Base-by-base conservation (phyloP, 23 tunicate species). In the Clavelina lepadiformis region DNA sequence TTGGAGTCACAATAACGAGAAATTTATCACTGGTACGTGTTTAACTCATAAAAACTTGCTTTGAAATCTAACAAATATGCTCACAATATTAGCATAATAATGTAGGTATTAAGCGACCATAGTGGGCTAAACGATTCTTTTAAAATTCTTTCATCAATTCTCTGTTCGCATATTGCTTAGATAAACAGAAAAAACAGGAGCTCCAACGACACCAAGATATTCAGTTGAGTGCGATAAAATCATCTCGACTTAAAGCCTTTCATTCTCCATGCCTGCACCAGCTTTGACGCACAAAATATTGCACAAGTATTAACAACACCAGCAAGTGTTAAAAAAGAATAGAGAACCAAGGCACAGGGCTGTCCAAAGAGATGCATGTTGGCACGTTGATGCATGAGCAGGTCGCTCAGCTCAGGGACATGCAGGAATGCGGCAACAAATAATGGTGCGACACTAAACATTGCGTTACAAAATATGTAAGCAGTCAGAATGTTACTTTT, bases 281-380 rank as follows among this genome's bases (percentile, higher is more conserved):
- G 34, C 28, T 46, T 46, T 46, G 35, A 66, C 28, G 72, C 72
- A 23, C 33, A 5, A 46, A 26, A 8, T 28, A 66, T 33, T 23
- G 72, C 72, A 46, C 28, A 26, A 3, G 5, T 25, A 23, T 46
- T 66, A 26, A 46, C 3, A 21, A 19, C 20, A 3, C 28, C 34
- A 45, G 35, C 29, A 3, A 25, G 28, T 26, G 19, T 3, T 7
- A 66, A 36, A 46, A 66, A 46, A 3, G 19, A 35, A 46, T 66
- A 66, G 3, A 66, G 25, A n/a, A 66, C 3, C 3, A 26, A 21
- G 5, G 72, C 21, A 66, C 8, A 46, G 3, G 57, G 72, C 8
- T 45, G 6, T 23, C 72, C 72, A 66, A 66, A 66, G 8, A 66
- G 22, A 66, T 20, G 47, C 56, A 66, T 25, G 46, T 23, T 46